Conservation (phyloP, 2,888 invertebrate species). For the Dorcus hopei region DNA sequence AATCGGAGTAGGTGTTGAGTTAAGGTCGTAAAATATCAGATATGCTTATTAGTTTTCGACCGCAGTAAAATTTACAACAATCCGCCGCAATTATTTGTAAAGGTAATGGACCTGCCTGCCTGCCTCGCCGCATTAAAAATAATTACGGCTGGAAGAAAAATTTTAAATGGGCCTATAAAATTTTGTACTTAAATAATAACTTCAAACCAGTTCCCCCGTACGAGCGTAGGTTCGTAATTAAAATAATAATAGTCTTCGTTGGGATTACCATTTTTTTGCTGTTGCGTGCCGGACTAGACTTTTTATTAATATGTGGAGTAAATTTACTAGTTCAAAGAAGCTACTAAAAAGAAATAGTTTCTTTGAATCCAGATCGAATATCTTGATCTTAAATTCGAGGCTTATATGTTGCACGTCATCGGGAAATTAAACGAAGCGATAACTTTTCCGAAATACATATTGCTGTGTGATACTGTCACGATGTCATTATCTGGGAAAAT, state of each 20-base stretch:
- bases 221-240: slow-evolving; percentile 30
- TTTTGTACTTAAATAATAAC: slow-evolving; percentile 21
- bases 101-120: slow-evolving; percentile 15
- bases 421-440: too few relatives aligned
- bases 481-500: too few relatives aligned
- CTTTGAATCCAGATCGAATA: too few relatives aligned
- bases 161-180: slow-evolving; percentile 24
- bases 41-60: not conserved
- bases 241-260: slow-evolving; percentile 29
- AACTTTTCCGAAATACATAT: too few relatives aligned
- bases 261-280: slow-evolving; percentile 8
- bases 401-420: too few relatives aligned
- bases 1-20: slow-evolving; percentile 2
- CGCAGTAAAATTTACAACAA: slow-evolving; percentile 14
- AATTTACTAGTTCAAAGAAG: not conserved
- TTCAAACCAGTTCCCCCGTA: slow-evolving; percentile 24
- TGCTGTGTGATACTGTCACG: too few relatives aligned
- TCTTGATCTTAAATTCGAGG: too few relatives aligned
- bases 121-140: slow-evolving; percentile 21
- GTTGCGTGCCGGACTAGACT: not conserved
- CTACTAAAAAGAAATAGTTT: too few relatives aligned
- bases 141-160: slow-evolving; percentile 26
- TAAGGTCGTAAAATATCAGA: not conserved
- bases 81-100: slow-evolving; percentile 14
- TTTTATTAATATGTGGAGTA: slow-evolving; percentile 2